These are phyloP conservation scores for Saimiri boliviensis DNA, from an alignment of 2,113 vertebrate species.

Conservation along the genomic window DNA sequence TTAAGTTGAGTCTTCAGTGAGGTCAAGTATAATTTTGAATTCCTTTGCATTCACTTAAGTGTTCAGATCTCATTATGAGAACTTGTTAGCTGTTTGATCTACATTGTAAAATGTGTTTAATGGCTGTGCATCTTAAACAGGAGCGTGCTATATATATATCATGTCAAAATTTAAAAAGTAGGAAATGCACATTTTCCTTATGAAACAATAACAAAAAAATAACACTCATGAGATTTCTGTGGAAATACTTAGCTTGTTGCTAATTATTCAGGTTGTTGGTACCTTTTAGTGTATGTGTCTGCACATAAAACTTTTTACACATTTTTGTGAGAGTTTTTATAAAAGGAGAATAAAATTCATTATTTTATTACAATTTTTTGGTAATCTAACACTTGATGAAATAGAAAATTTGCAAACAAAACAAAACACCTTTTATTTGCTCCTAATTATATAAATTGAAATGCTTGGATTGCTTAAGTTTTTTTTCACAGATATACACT, in stretches of 20 bases:
- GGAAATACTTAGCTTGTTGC: background rate
- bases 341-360: background rate
- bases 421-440: background rate
- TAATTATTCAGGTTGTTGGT: slow-evolving; percentile 42
- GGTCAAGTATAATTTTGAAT: background rate
- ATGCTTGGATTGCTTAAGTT: background rate
- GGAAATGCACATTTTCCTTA: slow-evolving; percentile 9
- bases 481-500: background rate
- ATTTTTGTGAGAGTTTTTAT: slow-evolving; percentile 28
- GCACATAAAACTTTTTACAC: background rate
- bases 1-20: background rate
- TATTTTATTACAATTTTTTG: slow-evolving; percentile 19
- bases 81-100: background rate
- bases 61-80: background rate
- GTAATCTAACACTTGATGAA: slow-evolving; percentile 16
- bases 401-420: background rate
- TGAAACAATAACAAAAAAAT: background rate
- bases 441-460: slow-evolving; percentile 23
- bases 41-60: background rate
- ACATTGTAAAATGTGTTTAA: background rate
- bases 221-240: background rate
- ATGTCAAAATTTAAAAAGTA: background rate
- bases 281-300: background rate
- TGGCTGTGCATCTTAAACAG: background rate
- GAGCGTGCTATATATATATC: background rate